Evolutionary conservation across 1,140 invertebrate genomes (phyloP), one percentile per base, ranked within the genome.

Genomic region (Diachasma alloeum): DNA sequence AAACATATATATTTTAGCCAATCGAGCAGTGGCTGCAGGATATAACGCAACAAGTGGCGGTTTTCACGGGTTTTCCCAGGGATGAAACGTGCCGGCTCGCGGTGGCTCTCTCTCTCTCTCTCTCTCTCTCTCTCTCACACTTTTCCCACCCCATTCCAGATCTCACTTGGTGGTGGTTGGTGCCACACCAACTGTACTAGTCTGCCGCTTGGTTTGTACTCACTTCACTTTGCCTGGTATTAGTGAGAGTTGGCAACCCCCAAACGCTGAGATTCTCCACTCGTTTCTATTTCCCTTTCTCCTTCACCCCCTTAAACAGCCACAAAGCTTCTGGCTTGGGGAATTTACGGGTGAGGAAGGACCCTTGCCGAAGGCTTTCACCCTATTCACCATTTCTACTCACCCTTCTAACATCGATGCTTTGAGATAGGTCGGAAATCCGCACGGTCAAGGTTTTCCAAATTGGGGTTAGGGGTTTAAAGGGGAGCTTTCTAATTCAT

Each of bases 41-140:
- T 86, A 66, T 74, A 63, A 78, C 74, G 88, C 88, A 90, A 90
- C 88, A 90, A 90, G 88, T 90, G 88, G 88, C 83, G 86, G 87
- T 89, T 90, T 90, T 90, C 88, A 89, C 87, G 87, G 87, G 82
- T 89, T 90, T 90, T 90, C 86, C 86, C 82, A 77, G 85, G 86
- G 83, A 87, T 87, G 88, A 88, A 88, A 86, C 83, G 86, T 83
- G 83, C 80, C 82, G 78, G 80, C 59, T 80, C 83, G 83, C 79
- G 81, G 79, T 83, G 78, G 17, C 39, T 70, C 42, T 68, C 73
- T 68, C 31, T 67, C 53, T 13, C 36, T 17, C 44, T 74, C 73
- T 68, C 31, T 67, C 56, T n/a, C 36, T 17, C 44, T 74, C 73
- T 68, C 63, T 48, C 31, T 36, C 63, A 31, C 59, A 53, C 39